Conservation (phyloP, 37 sponge, comb jelly and placozoan genomes). For the Hexactinellida sp. region DNA sequence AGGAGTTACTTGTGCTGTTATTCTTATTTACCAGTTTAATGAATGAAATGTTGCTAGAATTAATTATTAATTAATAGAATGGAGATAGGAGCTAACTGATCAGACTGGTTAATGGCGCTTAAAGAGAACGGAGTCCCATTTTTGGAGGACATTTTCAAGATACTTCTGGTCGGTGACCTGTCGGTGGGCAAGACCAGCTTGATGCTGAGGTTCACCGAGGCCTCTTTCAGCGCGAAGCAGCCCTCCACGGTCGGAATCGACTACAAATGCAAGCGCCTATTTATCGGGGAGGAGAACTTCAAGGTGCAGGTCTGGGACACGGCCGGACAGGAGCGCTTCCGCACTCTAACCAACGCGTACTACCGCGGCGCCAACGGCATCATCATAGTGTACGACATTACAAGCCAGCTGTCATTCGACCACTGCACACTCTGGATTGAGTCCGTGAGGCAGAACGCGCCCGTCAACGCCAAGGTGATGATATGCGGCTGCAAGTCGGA, state of each 20-base stretch:
- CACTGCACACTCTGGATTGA: constrained; percentile 1
- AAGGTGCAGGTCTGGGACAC: constrained; percentile 5
- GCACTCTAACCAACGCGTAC: neutral
- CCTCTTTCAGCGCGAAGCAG: neutral
- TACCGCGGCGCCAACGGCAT: neutral
- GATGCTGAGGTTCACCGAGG: neutral
- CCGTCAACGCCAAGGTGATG: neutral
- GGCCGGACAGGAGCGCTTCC: constrained; percentile 15
- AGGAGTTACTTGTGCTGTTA: neutral
- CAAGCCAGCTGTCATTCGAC: neutral
- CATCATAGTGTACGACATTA: neutral
- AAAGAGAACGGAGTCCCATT: neutral
- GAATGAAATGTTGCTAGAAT: too few species aligned
- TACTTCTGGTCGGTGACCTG: neutral
- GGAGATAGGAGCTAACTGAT: neutral
- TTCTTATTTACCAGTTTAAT: too few species aligned
- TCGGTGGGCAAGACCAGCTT: neutral
- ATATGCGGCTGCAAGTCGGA: neutral
- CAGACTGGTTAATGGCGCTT: neutral
- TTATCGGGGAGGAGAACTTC: neutral
- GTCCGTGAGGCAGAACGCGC: neutral
- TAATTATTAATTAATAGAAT: neutral
- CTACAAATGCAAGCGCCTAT: constrained; percentile 5
- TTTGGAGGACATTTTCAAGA: neutral
- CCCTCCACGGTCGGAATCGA: neutral